Percentiles rank a stretch among this genome's conserved stretches.
phyloP scores from a whole-genome alignment of 35 echinoderm and acorn worm species.

The Hemicentrotus pulcherrimus region DNA sequence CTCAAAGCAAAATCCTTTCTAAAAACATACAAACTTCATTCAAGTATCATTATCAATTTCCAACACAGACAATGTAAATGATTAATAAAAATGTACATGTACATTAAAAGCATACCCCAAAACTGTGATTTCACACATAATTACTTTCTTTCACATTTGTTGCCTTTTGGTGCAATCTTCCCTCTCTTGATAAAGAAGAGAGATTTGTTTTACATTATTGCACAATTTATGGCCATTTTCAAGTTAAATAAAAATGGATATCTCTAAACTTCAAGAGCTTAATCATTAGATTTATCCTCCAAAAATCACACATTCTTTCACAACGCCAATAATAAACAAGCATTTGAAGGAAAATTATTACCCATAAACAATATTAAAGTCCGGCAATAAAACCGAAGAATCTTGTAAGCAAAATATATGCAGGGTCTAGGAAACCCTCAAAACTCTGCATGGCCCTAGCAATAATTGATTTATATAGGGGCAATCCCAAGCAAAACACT shows the following conservation, averaged over 20 bases:
- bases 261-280: background rate
- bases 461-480: too few relatives aligned
- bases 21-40: background rate
- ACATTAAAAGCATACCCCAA: background rate
- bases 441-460: too few relatives aligned
- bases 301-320: background rate
- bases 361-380: too few relatives aligned
- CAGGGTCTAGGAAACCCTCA: too few relatives aligned
- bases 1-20: background rate
- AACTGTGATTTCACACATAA: background rate
- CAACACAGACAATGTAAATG: background rate
- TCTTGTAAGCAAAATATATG: too few relatives aligned
- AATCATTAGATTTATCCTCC: background rate
- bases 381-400: too few relatives aligned
- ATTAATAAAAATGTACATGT: too few relatives aligned
- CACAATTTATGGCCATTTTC: background rate
- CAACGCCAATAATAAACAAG: too few relatives aligned
- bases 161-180: background rate
- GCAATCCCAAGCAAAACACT: too few relatives aligned
- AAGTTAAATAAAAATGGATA: background rate
- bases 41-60: background rate
- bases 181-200: background rate
- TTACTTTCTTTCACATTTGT: background rate
- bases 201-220: background rate
- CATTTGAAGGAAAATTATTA: too few relatives aligned